Base-by-base conservation (phyloP, 2,113 vertebrate species). In the Meleagris gallopavo region DNA sequence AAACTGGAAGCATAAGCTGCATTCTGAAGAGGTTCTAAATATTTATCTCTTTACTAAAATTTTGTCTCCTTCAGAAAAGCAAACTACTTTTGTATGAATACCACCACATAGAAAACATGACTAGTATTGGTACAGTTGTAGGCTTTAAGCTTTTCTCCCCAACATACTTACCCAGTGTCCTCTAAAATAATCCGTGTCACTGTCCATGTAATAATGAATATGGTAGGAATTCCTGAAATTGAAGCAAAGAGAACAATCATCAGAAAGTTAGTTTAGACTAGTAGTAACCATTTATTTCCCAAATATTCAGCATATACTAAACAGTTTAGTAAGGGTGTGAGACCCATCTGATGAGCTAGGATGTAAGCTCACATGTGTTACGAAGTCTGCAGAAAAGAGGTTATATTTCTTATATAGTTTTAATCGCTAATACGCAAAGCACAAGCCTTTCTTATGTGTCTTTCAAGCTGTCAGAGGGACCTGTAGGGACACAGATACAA, bases 141-240 rank as follows among this genome's bases (percentile, higher is more conserved):
- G 25, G 40, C 15, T 76, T 85, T 36, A 50, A 80, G 30, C 20
- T 75, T 90, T 78, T 54, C 9, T 80, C 40, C 18, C 43, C 7
- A 18, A 32, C 11, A 30, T 82, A 98, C 98, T 98, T 96, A 99
- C 99, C 98, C 98, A 0, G 98, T 98, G 94, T 99, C 98, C 43
- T 99, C 99, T n/a, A 99, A 90, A 69, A 98, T 97, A 89, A 99
- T 95, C 87, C 99, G 97, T 36, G 98, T 97, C 55, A 97, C 90
- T 19, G 97, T 98, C 99, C 99, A 99, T 0, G 94, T 97, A 8
- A 97, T 96, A 19, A 98, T 98, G 78, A 99, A 98, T 90, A 99
- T 50, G 0, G 98, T 98, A 90, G 99, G 99, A 93, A 98, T 97
- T 72, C 99, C 99, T 99, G 97, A 8, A 20, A 93, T 94, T 82